A percentile compares a stretch with the other conserved stretches of the same genome.
These are phyloP conservation scores for Drosophila gaucha DNA, from an alignment of 2,888 invertebrate species.

Conservation along the genomic window DNA sequence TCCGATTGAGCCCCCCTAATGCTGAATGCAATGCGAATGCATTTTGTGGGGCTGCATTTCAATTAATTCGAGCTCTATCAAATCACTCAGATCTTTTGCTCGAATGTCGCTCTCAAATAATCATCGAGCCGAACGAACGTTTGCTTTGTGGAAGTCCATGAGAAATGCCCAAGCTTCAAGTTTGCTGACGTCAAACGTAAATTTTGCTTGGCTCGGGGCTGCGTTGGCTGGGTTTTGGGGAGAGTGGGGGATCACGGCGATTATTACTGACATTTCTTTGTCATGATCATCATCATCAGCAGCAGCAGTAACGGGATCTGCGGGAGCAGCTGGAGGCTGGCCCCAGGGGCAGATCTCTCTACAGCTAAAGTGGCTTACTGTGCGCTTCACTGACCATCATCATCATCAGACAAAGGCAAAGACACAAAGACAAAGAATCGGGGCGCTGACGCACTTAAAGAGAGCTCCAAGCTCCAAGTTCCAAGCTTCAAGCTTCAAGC, in stretches of 20 bases:
- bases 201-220: slow-evolving; percentile 11
- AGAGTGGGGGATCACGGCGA: not conserved
- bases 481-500: slow-evolving; percentile 21
- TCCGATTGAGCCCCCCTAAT: not conserved
- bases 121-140: slow-evolving; percentile 23
- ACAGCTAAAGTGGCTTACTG: slow-evolving; percentile 35
- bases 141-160: slow-evolving; percentile 28
- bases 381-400: slow-evolving; percentile 53
- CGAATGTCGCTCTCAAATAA: slow-evolving; percentile 40
- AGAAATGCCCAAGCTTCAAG: slow-evolving; percentile 51
- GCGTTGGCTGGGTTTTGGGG: not conserved
- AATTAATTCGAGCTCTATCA: slow-evolving; percentile 48
- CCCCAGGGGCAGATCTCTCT: slow-evolving; percentile 8
- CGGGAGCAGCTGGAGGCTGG: slow-evolving; percentile 3
- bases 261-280: slow-evolving; percentile 64
- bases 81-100: slow-evolving; percentile 46
- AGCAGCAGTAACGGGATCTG: slow-evolving; percentile 8
- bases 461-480: slow-evolving; percentile 27
- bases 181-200: slow-evolving; percentile 64
- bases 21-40: slow-evolving; percentile 12
- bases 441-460: slow-evolving; percentile 13
- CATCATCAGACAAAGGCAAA: slow-evolving; percentile 45
- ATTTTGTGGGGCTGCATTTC: slow-evolving; percentile 45
- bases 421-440: slow-evolving; percentile 36
- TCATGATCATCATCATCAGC: slow-evolving; percentile 48